A percentile compares a stretch with the other conserved stretches of the same genome.
These are phyloP conservation scores for Thumatha senex DNA, from an alignment of 2,888 invertebrate genomes.

Conservation along the genomic window DNA sequence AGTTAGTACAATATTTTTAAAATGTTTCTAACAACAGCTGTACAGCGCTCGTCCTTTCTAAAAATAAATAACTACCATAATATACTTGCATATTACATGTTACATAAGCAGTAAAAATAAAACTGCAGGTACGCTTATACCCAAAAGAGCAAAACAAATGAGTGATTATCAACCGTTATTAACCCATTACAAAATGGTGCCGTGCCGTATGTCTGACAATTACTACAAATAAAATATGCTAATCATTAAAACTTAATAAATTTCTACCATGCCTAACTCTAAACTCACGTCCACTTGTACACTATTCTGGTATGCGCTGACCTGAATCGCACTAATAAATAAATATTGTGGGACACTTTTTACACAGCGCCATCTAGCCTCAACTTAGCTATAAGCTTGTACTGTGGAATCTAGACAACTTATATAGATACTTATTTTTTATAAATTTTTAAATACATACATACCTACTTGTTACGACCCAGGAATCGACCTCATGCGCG, in stretches of 20 bases:
- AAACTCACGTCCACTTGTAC: constrained; percentile 49
- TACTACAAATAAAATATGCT: neutral
- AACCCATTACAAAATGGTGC: neutral
- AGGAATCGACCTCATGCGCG: no score
- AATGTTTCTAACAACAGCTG: neutral
- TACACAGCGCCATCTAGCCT: no score
- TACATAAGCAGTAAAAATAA: neutral
- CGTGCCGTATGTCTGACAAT: neutral
- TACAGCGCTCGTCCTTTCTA: neutral
- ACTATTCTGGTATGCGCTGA: neutral
- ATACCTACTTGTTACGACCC: no score
- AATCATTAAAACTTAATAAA: no score
- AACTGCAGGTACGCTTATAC: neutral
- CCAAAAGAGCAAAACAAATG: neutral
- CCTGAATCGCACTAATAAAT: no score
- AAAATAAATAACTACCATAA: neutral
- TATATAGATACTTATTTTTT: no score
- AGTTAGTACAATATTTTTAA: no score
- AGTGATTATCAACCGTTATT: neutral
- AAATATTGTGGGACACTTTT: no score
- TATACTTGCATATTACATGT: neutral
- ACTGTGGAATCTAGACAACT: no score
- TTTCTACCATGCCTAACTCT: neutral
- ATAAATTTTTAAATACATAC: no score
- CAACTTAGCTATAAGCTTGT: no score